Percentiles rank a stretch among this genome's conserved stretches.
Conservation (phyloP, 2,888 invertebrate genomes). For the Steromphala cineraria region DNA sequence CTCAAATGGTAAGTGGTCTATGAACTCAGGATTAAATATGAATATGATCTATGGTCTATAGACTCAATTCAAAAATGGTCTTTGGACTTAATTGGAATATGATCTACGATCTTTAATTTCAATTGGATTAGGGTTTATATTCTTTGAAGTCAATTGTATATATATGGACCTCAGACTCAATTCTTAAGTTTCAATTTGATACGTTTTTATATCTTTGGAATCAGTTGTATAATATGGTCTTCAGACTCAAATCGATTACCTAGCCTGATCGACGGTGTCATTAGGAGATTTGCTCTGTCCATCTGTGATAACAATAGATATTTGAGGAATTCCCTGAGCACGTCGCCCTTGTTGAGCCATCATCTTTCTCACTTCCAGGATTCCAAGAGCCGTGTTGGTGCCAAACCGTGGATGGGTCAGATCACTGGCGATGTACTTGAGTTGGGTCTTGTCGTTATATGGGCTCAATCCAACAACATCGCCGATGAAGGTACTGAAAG, state of each 20-base stretch:
- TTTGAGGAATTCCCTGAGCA: constrained; percentile 43
- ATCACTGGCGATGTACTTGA: neutral
- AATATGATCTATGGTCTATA: no score
- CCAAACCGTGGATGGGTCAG: constrained; percentile 51
- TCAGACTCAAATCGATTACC: constrained; percentile 37
- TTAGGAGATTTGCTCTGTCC: constrained; percentile 56
- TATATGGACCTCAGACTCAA: no score
- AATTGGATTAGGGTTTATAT: no score
- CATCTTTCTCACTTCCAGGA: constrained; percentile 45
- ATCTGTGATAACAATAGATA: constrained; percentile 62
- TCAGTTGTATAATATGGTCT: constrained; percentile 1
- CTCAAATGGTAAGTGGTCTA: no score
- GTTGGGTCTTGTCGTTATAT: constrained; percentile 45
- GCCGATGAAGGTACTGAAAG: constrained; percentile 51
- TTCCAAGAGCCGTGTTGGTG: constrained; percentile 62
- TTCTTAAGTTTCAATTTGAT: no score
- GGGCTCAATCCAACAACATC: constrained; percentile 52
- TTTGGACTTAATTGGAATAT: no score
- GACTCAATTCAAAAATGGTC: no score
- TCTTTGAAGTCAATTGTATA: no score
- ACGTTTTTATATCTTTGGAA: no score
- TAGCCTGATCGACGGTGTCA: constrained; percentile 52
- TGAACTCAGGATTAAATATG: no score
- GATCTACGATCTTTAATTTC: no score
- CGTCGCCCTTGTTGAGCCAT: constrained; percentile 45